Evolutionary conservation across 2,797 vertebrate genomes (phyloP), one percentile per base, ranked within the genome.

Genomic region (Telmatherina bonti): DNA sequence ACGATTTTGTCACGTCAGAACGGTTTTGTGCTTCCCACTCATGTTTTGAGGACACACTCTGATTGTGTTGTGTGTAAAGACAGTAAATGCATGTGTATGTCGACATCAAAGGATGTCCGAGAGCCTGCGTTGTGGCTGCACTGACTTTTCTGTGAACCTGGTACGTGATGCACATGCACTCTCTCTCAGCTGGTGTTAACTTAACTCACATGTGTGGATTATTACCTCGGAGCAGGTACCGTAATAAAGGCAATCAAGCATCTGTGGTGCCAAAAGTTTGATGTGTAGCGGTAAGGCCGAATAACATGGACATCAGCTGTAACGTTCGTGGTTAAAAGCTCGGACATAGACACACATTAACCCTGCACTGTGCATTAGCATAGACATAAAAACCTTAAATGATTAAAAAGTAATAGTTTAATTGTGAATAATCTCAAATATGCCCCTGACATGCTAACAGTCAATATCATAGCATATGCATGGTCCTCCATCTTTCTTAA

Each of bases 61-160:
- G 24, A 29, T 9, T 29, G 11, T 27, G 31, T 38, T n/a, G 2
- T 26, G 52, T 7, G 13, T 12, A 56, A 5, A 31, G 22, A 45
- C 29, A 26, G 18, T 10, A 13, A 67, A 20, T 1, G 3, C 2
- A n/a, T 66, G 52, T 43, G 13, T 56, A 29, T 30, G 20, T 43
- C 59, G 9, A 43, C 15, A 59, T 20, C 4, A 10, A 9, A 22
- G 16, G 13, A 15, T 7, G 22, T 38, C 38, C 33, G 24, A 58
- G 13, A 41, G 1, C 7, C 16, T 26, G 13, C 10, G 35, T 57
- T 36, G 31, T 15, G 10, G n/a, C 55, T 35, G n/a, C 7, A 6
- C n/a, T 57, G 55, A 57, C 55, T 36, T 24, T 57, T 57, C 55
- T 22, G 54, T 56, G 54, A 56, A 56, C 54, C 33, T 36, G 33